phyloP scores from a whole-genome alignment of 2,888 invertebrate genomes.

The Belgica antarctica region DNA sequence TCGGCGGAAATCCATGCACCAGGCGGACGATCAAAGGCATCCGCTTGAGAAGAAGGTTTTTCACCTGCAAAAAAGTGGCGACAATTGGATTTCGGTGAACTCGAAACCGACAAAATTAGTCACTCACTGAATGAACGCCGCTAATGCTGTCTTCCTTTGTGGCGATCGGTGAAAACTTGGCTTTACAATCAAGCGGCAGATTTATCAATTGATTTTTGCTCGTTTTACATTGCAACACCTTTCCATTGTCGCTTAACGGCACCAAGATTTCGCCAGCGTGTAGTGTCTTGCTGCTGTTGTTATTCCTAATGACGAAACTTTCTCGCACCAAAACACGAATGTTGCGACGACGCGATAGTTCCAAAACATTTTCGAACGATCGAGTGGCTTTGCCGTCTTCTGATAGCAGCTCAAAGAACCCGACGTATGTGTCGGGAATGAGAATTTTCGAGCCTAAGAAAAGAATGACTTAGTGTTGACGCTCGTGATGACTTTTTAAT shows the following conservation, averaged over 20 bases:
- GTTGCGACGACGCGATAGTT: conserved; percentile 71
- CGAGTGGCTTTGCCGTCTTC: conserved; percentile 90
- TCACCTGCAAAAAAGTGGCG: conserved; percentile 24
- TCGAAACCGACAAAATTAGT: neutral
- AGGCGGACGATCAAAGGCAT: conserved; percentile 86
- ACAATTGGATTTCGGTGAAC: neutral
- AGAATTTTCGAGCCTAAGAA: conserved; percentile 69
- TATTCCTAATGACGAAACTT: conserved; percentile 52
- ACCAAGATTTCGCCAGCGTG: conserved; percentile 82
- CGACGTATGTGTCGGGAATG: conserved; percentile 86
- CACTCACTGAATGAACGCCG: conserved; percentile 82
- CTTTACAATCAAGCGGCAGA: conserved; percentile 81
- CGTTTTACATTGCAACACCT: conserved; percentile 84
- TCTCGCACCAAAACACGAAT: conserved; percentile 55
- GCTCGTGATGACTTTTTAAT: neutral
- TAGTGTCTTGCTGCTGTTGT: conserved; percentile 60
- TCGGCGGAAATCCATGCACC: conserved; percentile 85
- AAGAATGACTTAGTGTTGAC: no score
- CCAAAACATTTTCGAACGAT: conserved; percentile 83
- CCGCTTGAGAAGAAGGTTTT: conserved; percentile 82
- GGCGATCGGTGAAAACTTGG: conserved; percentile 88
- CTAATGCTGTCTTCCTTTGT: conserved; percentile 70
- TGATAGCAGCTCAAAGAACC: conserved; percentile 90
- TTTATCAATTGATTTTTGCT: conserved; percentile 79
- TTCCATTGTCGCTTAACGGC: conserved; percentile 70